Conservation (phyloP, 2,113 vertebrate genomes). For the Theristicus caerulescens region DNA sequence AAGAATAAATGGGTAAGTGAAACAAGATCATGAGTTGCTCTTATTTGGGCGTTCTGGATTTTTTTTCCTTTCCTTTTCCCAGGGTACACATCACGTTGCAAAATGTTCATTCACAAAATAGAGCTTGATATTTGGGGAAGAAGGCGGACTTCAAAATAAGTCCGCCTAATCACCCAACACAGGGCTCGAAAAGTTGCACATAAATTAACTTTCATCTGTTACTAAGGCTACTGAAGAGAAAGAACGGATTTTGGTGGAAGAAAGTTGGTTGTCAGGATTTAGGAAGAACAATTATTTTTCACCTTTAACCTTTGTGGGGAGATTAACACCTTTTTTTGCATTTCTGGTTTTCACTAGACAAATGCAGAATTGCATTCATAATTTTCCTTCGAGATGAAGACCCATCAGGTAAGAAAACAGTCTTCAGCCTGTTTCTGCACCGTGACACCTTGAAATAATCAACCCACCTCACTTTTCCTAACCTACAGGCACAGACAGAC, state of each 20-base stretch:
- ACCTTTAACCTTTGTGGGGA: neutral
- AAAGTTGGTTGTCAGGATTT: neutral
- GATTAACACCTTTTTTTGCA: neutral
- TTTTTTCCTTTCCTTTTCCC: neutral
- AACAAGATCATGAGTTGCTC: neutral
- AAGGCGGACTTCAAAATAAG: neutral
- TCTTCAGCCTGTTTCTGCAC: neutral
- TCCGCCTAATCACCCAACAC: neutral
- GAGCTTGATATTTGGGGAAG: slow-evolving; percentile 5
- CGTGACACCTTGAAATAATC: neutral
- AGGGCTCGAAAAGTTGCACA: neutral
- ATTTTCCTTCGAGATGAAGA: neutral
- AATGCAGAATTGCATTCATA: neutral
- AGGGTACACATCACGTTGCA: neutral
- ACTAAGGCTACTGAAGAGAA: neutral
- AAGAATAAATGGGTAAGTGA: neutral
- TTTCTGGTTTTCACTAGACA: neutral
- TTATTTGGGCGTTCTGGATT: neutral
- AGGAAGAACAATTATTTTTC: neutral
- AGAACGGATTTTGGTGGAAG: neutral
- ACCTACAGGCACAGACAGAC: neutral
- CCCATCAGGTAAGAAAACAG: neutral
- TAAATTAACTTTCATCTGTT: neutral
- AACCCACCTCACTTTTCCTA: neutral
- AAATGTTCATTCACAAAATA: slow-evolving; percentile 44